phyloP scores from a whole-genome alignment of 2,888 invertebrate genomes.

The Rhagonycha lutea region DNA sequence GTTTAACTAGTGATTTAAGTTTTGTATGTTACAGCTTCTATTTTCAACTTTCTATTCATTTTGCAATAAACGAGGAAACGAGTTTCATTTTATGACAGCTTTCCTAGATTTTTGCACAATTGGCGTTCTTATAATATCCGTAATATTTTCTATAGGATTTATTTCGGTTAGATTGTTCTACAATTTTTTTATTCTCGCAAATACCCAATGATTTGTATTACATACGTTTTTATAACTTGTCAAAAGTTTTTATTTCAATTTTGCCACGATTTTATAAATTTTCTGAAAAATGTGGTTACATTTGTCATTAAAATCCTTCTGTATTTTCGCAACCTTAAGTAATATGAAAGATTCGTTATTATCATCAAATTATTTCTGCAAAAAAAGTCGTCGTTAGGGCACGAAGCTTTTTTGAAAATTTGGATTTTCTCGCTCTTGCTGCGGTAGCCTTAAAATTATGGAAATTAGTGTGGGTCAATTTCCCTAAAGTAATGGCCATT shows the following conservation, averaged over 20 bases:
- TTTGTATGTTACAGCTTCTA: neutral
- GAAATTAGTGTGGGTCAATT: neutral
- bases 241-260: neutral
- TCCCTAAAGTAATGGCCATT: constrained; percentile 10
- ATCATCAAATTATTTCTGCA: neutral
- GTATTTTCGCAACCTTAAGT: neutral
- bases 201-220: neutral
- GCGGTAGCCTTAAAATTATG: neutral
- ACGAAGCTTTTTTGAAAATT: neutral
- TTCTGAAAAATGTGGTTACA: neutral
- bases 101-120: constrained; percentile 17
- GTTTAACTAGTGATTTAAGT: neutral
- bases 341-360: neutral
- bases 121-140: constrained; percentile 22
- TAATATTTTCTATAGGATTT: constrained; percentile 18
- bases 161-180: constrained; percentile 15
- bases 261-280: neutral
- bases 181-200: neutral
- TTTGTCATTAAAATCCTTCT: neutral
- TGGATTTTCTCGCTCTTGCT: neutral
- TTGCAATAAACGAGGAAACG: constrained; percentile 15
- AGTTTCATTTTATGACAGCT: constrained; percentile 18
- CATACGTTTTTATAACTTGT: neutral
- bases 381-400: no score
- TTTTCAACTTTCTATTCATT: constrained; percentile 5